These are phyloP conservation scores for Hippopotamus amphibius DNA, from an alignment of 2,113 vertebrate genomes.

Conservation along the genomic window DNA sequence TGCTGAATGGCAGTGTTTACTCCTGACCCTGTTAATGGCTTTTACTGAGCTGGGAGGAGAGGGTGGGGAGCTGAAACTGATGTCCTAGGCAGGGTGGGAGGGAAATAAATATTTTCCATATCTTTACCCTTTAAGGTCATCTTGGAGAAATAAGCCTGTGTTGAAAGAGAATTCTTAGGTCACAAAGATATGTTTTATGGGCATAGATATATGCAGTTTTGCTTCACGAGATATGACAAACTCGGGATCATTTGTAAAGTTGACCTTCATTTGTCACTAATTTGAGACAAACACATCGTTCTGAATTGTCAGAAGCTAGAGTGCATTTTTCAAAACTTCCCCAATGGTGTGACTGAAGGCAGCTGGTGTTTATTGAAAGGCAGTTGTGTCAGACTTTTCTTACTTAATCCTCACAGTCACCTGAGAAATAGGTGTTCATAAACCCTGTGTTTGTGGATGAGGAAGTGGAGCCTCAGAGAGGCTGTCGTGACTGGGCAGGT, in stretches of 20 bases:
- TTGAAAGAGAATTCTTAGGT: slow-evolving; percentile 68
- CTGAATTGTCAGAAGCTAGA: slow-evolving; percentile 64
- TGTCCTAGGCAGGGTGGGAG: slow-evolving; percentile 21
- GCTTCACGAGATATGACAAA: slow-evolving; percentile 70
- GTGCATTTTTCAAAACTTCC: slow-evolving; percentile 56
- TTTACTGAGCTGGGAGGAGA: background rate
- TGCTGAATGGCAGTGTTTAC: background rate
- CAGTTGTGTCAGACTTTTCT: background rate
- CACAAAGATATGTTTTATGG: slow-evolving; percentile 74
- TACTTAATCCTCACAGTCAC: background rate
- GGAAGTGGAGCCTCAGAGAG: background rate
- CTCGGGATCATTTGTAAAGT: slow-evolving; percentile 55
- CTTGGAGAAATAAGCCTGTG: slow-evolving; percentile 65
- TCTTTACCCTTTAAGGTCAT: slow-evolving; percentile 68
- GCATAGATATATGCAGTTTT: slow-evolving; percentile 55
- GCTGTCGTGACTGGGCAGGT: background rate
- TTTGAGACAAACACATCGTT: slow-evolving; percentile 57
- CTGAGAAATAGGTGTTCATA: background rate
- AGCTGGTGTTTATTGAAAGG: background rate
- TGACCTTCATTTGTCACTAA: slow-evolving; percentile 72
- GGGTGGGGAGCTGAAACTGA: background rate
- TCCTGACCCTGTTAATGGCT: background rate
- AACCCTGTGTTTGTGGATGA: background rate
- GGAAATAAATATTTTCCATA: slow-evolving; percentile 23
- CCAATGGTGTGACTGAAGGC: slow-evolving; percentile 48